These are phyloP conservation scores for Congeria kusceri DNA, from an alignment of 2,888 invertebrate species.

Conservation along the genomic window DNA sequence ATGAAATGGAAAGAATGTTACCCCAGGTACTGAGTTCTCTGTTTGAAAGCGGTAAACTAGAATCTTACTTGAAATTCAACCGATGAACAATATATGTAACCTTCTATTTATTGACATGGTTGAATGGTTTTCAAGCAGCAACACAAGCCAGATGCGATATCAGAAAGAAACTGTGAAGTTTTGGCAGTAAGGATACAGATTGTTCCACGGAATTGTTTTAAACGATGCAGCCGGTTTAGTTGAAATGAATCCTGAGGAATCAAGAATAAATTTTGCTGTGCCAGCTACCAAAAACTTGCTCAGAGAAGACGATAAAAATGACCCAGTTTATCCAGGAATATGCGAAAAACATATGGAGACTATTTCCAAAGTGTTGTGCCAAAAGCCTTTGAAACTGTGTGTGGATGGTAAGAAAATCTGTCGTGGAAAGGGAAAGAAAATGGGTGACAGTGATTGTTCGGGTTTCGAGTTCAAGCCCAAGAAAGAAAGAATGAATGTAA, in stretches of 20 bases:
- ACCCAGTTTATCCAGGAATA: neutral
- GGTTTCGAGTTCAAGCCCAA: neutral
- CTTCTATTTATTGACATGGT: slow-evolving; percentile 16
- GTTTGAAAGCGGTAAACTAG: slow-evolving; percentile 11
- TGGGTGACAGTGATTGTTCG: slow-evolving; percentile 8
- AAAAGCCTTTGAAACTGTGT: neutral
- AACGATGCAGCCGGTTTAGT: slow-evolving; percentile 17
- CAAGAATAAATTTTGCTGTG: slow-evolving; percentile 29
- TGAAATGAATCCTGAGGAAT: neutral
- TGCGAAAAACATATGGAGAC: neutral
- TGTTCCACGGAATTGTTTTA: slow-evolving; percentile 25
- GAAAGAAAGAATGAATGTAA: neutral
- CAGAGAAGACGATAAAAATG: neutral
- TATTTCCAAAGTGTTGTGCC: neutral
- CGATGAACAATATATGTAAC: slow-evolving; percentile 20
- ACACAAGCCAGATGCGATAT: slow-evolving; percentile 10
- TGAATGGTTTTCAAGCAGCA: slow-evolving; percentile 19
- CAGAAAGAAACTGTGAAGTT: slow-evolving; percentile 14
- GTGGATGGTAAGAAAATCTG: slow-evolving; percentile 14
- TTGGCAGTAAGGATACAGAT: slow-evolving; percentile 18
- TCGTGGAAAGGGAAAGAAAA: neutral
- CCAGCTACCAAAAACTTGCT: slow-evolving; percentile 1
- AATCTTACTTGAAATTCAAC: slow-evolving; percentile 25
- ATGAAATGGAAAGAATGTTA: slow-evolving; percentile 7
- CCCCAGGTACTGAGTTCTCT: slow-evolving; percentile 4